A percentile compares a stretch with the other conserved stretches of the same genome.
These are phyloP conservation scores for Dione vanillae DNA, from an alignment of 2,888 invertebrate genomes.

Conservation along the genomic window DNA sequence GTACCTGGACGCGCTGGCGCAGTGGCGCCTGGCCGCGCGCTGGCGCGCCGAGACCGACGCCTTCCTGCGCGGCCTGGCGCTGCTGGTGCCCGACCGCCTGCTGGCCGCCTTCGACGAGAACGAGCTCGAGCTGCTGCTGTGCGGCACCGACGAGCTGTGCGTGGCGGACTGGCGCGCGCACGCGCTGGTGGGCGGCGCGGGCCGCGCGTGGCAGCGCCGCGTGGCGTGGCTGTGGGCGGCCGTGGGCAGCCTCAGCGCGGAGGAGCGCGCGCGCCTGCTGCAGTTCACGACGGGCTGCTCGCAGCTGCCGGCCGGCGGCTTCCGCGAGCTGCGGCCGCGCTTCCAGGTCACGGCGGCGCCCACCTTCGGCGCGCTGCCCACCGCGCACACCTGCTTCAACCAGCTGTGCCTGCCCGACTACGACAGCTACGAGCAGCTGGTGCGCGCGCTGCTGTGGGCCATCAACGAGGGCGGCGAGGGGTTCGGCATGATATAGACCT, in stretches of 20 bases:
- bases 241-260: slow-evolving; percentile 93
- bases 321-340: slow-evolving; percentile 93
- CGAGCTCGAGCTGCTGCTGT: slow-evolving; percentile 96
- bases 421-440: slow-evolving; percentile 96
- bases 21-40: slow-evolving; percentile 92
- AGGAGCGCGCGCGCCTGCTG: slow-evolving; percentile 95
- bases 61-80: slow-evolving; percentile 95
- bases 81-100: slow-evolving; percentile 96
- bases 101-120: slow-evolving; percentile 98
- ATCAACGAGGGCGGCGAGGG: slow-evolving; percentile 98
- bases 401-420: slow-evolving; percentile 97
- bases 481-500: slow-evolving; percentile 83
- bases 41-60: slow-evolving; percentile 93
- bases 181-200: slow-evolving; percentile 93
- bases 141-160: slow-evolving; percentile 96
- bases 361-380: slow-evolving; percentile 94
- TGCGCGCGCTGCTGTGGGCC: slow-evolving; percentile 94
- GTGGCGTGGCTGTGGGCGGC: slow-evolving; percentile 92
- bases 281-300: slow-evolving; percentile 97
- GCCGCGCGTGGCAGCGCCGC: slow-evolving; percentile 91
- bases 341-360: slow-evolving; percentile 97
- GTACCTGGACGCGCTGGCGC: slow-evolving; percentile 95
- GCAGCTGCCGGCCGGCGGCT: slow-evolving; percentile 93
- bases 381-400: slow-evolving; percentile 98
- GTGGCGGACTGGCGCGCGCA: slow-evolving; percentile 95